Conservation (phyloP, 2,113 vertebrate species). For the Rhabdomys dilectus region DNA sequence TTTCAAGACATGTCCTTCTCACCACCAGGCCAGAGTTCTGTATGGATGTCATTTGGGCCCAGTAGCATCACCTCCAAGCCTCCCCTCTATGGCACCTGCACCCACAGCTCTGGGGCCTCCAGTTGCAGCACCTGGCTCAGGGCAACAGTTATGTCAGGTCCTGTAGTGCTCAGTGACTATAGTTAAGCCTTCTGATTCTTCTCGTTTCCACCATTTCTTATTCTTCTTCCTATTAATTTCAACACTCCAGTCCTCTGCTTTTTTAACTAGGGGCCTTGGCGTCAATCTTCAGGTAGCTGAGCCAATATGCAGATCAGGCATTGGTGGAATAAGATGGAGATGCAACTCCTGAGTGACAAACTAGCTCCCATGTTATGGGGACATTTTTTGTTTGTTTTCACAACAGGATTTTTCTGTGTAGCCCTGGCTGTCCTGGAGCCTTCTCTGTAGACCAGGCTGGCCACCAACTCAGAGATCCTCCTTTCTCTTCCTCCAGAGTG, state of each 20-base stretch:
- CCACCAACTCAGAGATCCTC: not conserved
- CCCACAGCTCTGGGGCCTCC: conserved; percentile 85
- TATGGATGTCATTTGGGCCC: conserved; percentile 88
- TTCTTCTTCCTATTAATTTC: not conserved
- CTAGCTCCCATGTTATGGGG: not conserved
- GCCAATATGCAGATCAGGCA: not conserved
- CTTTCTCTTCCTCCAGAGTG: not conserved
- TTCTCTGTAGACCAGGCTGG: not conserved
- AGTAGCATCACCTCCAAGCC: conserved; percentile 94
- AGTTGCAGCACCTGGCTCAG: conserved; percentile 89
- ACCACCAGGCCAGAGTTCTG: conserved; percentile 92
- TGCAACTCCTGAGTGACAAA: not conserved
- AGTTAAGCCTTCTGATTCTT: not conserved
- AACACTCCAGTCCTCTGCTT: not conserved
- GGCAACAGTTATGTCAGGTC: conserved; percentile 92
- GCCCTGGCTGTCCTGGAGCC: not conserved
- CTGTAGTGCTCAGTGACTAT: not conserved
- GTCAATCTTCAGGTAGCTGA: not conserved
- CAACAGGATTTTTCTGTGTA: not conserved
- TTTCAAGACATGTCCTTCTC: conserved; percentile 88
- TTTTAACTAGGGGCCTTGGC: not conserved
- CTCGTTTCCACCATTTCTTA: not conserved
- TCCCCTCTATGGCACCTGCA: conserved; percentile 91
- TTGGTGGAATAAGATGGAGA: not conserved
- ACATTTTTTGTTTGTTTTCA: not conserved